Percentiles rank a stretch among this genome's conserved stretches.
Conservation (phyloP, 2,113 vertebrate genomes). For the Psettodes erumei region DNA sequence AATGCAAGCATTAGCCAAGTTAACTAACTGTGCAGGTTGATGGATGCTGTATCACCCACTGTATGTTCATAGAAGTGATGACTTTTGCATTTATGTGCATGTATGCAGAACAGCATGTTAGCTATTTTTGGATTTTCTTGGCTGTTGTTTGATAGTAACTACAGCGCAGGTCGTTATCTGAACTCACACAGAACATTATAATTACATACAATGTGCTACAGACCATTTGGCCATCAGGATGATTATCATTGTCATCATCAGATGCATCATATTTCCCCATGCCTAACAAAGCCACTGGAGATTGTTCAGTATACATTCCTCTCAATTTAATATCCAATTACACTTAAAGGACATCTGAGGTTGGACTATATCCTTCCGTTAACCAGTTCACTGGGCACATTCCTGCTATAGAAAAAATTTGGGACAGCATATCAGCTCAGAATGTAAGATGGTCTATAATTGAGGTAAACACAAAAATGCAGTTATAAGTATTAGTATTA, state of each 20-base stretch:
- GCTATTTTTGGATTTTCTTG: not conserved
- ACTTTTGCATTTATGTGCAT: not conserved
- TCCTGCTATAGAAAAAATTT: conserved; percentile 9
- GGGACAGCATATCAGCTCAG: not conserved
- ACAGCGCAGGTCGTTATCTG: not conserved
- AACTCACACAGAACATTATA: conserved; percentile 6
- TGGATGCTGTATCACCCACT: not conserved
- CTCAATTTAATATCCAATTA: conserved; percentile 22
- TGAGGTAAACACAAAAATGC: conserved; percentile 10
- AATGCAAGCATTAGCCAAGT: conserved; percentile 20
- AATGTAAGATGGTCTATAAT: not conserved
- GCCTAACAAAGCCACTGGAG: not conserved
- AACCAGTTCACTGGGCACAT: conserved; percentile 5
- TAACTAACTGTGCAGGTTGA: conserved; percentile 13
- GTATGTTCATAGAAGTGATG: not conserved
- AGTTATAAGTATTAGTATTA: too few species aligned
- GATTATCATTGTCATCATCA: conserved; percentile 16
- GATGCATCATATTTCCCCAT: conserved; percentile 26
- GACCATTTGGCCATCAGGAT: not conserved
- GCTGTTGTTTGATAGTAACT: not conserved
- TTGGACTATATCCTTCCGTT: conserved; percentile 12
- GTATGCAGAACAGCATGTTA: not conserved
- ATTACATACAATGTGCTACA: conserved; percentile 1
- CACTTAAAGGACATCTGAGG: not conserved
- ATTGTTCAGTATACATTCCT: conserved; percentile 25